Base-by-base conservation (phyloP, 2,888 invertebrate species). In the Hofmannophila pseudospretella region DNA sequence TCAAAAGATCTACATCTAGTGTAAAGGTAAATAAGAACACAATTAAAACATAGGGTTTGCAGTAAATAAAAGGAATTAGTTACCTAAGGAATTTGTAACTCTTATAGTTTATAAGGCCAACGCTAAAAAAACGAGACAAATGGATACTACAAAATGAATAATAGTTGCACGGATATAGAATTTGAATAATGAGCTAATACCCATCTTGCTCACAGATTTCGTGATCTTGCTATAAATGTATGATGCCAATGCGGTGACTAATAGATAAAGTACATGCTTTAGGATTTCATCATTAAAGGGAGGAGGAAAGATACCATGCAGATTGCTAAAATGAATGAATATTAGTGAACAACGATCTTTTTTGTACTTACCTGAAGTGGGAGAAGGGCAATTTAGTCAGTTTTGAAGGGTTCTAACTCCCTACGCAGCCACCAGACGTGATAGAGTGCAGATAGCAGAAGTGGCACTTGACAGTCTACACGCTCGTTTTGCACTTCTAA, bases 371-470 rank as follows among this genome's bases (percentile, higher is more conserved):
- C 5, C 14, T 12, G 22, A n/a, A n/a, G n/a, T n/a, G n/a, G n/a
- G n/a, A n/a, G 14, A 35, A 28, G 19, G 20, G 25, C 14, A 26
- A n/a, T 33, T 26, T 34, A 19, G 7, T 10, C 9, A 28, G 12
- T 27, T 33, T 30, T 30, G 8, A 20, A 22, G 8, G 12, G 34
- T 40, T 33, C 38, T 32, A 36, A 35, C 29, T 19, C 19, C 7
- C 7, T 19, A 4, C 7, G 2, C 28, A 28, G 4, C n/a, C 41
- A 36, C 35, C 34, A 62, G 53, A 67, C 72, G 72, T 71, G 71
- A 55, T 60, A 39, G 47, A 73, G 69, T 51, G 57, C 45, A 49
- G 69, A 67, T 68, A 67, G 49, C 39, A 42, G 16, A 38, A 60
- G 59, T 45, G 47, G 30, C 54, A 42, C 66, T 67, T 67, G 63